Evolutionary conservation across 2,797 vertebrate species (phyloP).

Genomic region (Alectoris magna): DNA sequence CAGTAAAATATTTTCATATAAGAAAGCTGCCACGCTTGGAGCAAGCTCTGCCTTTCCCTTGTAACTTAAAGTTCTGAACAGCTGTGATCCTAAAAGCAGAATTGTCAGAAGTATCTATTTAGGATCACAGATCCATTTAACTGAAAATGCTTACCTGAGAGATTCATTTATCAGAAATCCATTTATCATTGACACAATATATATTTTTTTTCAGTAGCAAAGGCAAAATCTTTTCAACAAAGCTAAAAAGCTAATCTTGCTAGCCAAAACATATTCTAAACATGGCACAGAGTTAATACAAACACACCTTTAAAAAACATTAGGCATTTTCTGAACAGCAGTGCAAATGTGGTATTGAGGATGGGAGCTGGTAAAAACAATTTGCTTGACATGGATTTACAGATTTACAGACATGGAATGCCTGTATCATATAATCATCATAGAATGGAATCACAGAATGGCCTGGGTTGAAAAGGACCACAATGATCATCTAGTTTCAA

Average conservation of each 20-base stretch:
- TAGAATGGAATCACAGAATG: no score
- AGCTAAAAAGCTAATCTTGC: background rate
- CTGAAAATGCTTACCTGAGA: background rate
- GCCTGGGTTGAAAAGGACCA: no score
- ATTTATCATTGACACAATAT: accelerated
- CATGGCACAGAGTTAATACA: background rate
- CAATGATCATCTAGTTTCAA: no score
- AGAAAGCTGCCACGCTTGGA: background rate
- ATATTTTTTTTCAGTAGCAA: background rate
- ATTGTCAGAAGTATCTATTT: background rate
- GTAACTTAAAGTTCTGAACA: background rate
- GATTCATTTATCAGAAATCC: background rate
- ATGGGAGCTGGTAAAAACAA: background rate
- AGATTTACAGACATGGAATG: background rate
- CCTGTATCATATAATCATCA: background rate
- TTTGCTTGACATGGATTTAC: background rate
- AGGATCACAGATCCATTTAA: background rate
- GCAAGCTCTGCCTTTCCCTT: background rate
- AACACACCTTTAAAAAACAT: background rate
- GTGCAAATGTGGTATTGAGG: background rate
- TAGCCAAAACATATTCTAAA: background rate
- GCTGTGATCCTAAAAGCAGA: background rate
- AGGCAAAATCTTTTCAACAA: background rate
- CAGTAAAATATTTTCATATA: background rate
- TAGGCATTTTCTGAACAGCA: background rate